Percentiles rank a stretch among this genome's conserved stretches.
phyloP scores from a whole-genome alignment of 2,113 vertebrate genomes.

The Paramisgurnus dabryanus region DNA sequence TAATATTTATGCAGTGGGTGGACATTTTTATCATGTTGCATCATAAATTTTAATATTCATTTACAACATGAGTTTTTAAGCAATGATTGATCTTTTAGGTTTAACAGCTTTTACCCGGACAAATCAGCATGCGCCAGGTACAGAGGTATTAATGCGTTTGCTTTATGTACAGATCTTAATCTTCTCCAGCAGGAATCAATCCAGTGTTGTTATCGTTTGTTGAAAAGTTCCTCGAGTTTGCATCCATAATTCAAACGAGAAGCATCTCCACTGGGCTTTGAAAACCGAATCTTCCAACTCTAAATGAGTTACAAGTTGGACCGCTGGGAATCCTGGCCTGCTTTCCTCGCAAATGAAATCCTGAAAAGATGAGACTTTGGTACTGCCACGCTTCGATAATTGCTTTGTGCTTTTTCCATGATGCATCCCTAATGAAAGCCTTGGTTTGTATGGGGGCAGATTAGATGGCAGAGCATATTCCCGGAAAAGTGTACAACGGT shows the following conservation, averaged over 20 bases:
- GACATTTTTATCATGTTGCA: not conserved
- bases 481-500: slow-evolving; percentile 56
- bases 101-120: not conserved
- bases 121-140: slow-evolving; percentile 3
- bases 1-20: not conserved
- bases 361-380: slow-evolving; percentile 44
- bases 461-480: slow-evolving; percentile 43
- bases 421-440: slow-evolving; percentile 63
- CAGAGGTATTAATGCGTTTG: slow-evolving; percentile 25
- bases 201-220: slow-evolving; percentile 15
- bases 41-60: not conserved
- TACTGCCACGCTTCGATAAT: slow-evolving; percentile 43
- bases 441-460: slow-evolving; percentile 9
- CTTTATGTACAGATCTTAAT: not conserved
- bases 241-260: slow-evolving; percentile 66
- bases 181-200: slow-evolving; percentile 24
- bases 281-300: slow-evolving; percentile 57
- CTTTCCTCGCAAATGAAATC: slow-evolving; percentile 51
- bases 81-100: slow-evolving; percentile 5
- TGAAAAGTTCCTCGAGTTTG: slow-evolving; percentile 54
- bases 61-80: not conserved
- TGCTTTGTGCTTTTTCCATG: slow-evolving; percentile 57
- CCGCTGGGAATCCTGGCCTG: slow-evolving; percentile 23
- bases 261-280: slow-evolving; percentile 48
- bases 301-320: slow-evolving; percentile 62